A percentile compares a stretch with the other conserved stretches of the same genome.
These are phyloP conservation scores for Barnardius zonarius DNA, from an alignment of 2,113 vertebrate genomes.

Conservation along the genomic window DNA sequence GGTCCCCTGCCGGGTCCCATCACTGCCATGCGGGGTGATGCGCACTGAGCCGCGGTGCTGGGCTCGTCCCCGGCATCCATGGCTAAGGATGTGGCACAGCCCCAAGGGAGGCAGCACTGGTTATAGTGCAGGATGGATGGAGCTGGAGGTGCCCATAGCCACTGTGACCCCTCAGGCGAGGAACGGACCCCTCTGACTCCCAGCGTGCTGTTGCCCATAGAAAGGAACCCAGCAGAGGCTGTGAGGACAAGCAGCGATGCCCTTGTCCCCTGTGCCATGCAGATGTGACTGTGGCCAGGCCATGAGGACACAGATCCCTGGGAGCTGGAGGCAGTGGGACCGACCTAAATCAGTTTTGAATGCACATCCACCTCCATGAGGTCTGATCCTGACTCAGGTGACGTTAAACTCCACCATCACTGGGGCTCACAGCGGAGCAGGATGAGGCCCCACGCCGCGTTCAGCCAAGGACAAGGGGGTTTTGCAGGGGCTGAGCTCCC, in stretches of 20 bases:
- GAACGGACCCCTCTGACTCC: accelerated
- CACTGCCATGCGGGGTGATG: background rate
- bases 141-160: background rate
- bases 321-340: background rate
- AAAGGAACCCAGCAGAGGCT: background rate
- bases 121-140: accelerated
- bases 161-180: accelerated
- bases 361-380: accelerated
- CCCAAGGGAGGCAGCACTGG: background rate
- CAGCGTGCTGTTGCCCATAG: background rate
- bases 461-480: background rate
- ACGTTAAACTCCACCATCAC: background rate
- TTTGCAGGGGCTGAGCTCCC: background rate
- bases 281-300: accelerated
- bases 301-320: accelerated
- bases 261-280: background rate
- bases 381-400: accelerated
- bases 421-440: background rate
- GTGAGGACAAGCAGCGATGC: background rate
- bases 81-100: background rate
- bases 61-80: background rate
- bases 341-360: background rate
- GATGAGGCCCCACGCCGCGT: accelerated
- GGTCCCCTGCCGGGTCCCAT: background rate
- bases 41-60: background rate